Percentiles rank a stretch among this genome's conserved stretches.
phyloP scores from a whole-genome alignment of 1,140 invertebrate genomes.

The Ceratina japonica region DNA sequence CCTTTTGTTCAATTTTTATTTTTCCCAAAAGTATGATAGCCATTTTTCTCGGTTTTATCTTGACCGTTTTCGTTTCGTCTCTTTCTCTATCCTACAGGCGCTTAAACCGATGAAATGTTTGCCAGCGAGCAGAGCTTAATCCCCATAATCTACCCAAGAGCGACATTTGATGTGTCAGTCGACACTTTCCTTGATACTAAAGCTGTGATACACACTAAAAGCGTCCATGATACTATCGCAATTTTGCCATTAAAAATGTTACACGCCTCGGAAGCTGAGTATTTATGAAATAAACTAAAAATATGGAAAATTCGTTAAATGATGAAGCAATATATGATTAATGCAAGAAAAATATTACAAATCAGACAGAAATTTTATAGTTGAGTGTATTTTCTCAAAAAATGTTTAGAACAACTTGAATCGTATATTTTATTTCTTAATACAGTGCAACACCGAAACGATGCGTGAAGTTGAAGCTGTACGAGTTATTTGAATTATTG shows the following conservation, averaged over 20 bases:
- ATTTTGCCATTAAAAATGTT: not conserved
- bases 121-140: slow-evolving; percentile 4
- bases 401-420: too few relatives aligned
- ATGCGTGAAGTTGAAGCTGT: too few relatives aligned
- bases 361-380: too few relatives aligned
- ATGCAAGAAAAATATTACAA: too few relatives aligned
- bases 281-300: too few relatives aligned
- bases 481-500: not conserved
- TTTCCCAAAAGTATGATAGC: not conserved
- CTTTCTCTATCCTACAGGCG: too few relatives aligned
- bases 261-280: not conserved
- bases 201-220: not conserved
- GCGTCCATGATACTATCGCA: not conserved
- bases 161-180: not conserved
- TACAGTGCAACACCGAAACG: not conserved
- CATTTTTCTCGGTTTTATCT: not conserved
- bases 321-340: too few relatives aligned
- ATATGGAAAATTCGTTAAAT: too few relatives aligned
- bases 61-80: not conserved
- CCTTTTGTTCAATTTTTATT: not conserved
- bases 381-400: too few relatives aligned
- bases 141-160: not conserved
- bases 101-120: slow-evolving; percentile 2
- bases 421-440: too few relatives aligned
- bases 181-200: not conserved